Evolutionary conservation across 2,797 vertebrate species (phyloP).

Genomic region (Holocentrus rufus): DNA sequence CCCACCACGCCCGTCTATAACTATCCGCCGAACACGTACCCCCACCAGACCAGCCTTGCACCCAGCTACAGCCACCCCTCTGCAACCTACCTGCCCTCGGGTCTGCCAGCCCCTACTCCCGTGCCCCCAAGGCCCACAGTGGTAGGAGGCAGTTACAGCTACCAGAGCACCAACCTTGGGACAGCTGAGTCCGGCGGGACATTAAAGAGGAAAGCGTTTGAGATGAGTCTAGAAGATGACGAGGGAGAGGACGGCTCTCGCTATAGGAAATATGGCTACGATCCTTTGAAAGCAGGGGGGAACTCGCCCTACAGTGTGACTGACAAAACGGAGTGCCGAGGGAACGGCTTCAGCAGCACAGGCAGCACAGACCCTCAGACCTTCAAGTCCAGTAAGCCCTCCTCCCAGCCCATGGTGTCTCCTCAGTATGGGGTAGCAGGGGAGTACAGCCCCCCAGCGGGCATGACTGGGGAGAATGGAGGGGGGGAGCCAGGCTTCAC

Average conservation of each 20-base stretch:
- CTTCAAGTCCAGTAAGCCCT: constrained; percentile 80
- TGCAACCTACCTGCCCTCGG: constrained; percentile 87
- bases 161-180: constrained; percentile 83
- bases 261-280: constrained; percentile 92
- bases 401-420: constrained; percentile 84
- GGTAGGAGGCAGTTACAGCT: constrained; percentile 86
- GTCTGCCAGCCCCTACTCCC: constrained; percentile 88
- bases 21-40: constrained; percentile 86
- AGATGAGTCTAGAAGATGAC: constrained; percentile 85
- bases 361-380: constrained; percentile 76
- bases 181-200: constrained; percentile 79
- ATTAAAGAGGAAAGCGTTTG: constrained; percentile 94
- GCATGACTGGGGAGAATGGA: constrained; percentile 83
- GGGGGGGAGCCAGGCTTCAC: constrained; percentile 80
- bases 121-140: constrained; percentile 84
- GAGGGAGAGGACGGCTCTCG: constrained; percentile 82
- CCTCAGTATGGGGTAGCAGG: constrained; percentile 82
- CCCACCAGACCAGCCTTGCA: constrained; percentile 84
- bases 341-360: constrained; percentile 83
- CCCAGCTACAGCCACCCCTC: constrained; percentile 86
- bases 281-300: constrained; percentile 84
- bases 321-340: constrained; percentile 88
- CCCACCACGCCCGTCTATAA: constrained; percentile 90
- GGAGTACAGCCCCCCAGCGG: constrained; percentile 86
- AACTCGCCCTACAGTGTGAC: constrained; percentile 82